A percentile compares a stretch with the other conserved stretches of the same genome.
Conservation (phyloP, 2,113 vertebrate genomes). For the Thinocorus orbignyianus region DNA sequence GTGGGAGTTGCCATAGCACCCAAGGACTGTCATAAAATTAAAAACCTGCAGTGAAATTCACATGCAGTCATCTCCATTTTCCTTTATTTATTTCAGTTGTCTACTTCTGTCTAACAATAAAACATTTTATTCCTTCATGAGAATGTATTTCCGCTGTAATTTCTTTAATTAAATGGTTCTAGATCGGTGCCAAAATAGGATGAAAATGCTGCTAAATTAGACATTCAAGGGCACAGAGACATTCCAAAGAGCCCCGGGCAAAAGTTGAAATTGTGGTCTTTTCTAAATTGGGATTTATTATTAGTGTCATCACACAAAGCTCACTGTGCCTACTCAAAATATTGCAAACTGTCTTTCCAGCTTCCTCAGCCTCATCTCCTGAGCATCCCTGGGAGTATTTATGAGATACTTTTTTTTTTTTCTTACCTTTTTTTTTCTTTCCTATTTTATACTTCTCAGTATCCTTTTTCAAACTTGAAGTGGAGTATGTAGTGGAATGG, state of each 20-base stretch:
- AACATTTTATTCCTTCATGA: not conserved
- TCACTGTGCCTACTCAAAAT: not conserved
- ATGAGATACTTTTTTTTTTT: not conserved
- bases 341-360: not conserved
- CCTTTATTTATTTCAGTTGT: not conserved
- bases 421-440: not conserved
- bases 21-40: not conserved
- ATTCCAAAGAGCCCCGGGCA: not conserved
- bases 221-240: not conserved
- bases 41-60: not conserved
- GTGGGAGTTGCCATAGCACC: not conserved
- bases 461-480: not conserved
- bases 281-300: slow-evolving; percentile 15
- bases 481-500: not conserved
- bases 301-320: not conserved
- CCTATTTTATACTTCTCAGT: not conserved
- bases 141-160: not conserved
- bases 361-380: not conserved
- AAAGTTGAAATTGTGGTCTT: slow-evolving; percentile 6
- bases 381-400: not conserved
- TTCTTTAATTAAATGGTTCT: slow-evolving; percentile 17
- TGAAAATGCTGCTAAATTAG: not conserved
- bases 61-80: not conserved
- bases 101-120: not conserved
- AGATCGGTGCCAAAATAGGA: not conserved